phyloP scores from a whole-genome alignment of 2,797 vertebrate species.

The Sebastes trivittatus region DNA sequence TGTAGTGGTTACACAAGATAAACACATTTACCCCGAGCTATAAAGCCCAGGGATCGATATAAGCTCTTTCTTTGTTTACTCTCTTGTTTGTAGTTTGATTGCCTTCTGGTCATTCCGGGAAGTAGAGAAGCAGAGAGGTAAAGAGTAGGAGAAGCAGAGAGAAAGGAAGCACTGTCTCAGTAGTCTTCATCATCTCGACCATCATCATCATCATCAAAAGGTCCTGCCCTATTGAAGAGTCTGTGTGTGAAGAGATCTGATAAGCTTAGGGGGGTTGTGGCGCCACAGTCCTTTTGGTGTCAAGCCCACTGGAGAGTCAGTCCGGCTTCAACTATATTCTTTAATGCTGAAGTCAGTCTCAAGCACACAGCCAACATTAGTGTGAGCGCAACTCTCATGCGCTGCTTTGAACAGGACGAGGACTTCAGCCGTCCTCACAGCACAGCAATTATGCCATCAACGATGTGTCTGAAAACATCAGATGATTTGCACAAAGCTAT shows the following conservation, averaged over 20 bases:
- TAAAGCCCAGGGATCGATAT: constrained; percentile 59
- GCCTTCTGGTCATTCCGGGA: constrained; percentile 47
- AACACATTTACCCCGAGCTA: constrained; percentile 60
- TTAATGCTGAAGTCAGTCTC: constrained; percentile 16
- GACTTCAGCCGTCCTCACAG: not conserved
- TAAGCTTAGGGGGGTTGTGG: constrained; percentile 12
- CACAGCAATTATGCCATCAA: constrained; percentile 25
- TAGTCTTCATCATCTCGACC: constrained; percentile 19
- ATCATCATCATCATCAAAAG: constrained; percentile 5
- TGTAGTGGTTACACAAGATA: constrained; percentile 54
- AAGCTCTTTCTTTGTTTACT: constrained; percentile 57
- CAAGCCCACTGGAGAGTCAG: constrained; percentile 33
- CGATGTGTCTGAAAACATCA: constrained; percentile 13
- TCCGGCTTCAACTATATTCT: not conserved
- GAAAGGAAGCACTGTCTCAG: constrained; percentile 4
- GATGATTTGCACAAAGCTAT: constrained; percentile 2
- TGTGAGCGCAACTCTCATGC: constrained; percentile 11
- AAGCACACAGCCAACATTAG: constrained; percentile 10
- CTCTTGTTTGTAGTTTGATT: constrained; percentile 57
- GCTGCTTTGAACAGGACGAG: constrained; percentile 30
- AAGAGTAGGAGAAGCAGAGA: not conserved
- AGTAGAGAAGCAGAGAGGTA: constrained; percentile 22
- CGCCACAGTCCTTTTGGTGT: constrained; percentile 37
- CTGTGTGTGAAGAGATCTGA: constrained; percentile 42
- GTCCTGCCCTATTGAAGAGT: constrained; percentile 37